Conservation (phyloP, 2,888 invertebrate species). For the Phengaris alcon region DNA sequence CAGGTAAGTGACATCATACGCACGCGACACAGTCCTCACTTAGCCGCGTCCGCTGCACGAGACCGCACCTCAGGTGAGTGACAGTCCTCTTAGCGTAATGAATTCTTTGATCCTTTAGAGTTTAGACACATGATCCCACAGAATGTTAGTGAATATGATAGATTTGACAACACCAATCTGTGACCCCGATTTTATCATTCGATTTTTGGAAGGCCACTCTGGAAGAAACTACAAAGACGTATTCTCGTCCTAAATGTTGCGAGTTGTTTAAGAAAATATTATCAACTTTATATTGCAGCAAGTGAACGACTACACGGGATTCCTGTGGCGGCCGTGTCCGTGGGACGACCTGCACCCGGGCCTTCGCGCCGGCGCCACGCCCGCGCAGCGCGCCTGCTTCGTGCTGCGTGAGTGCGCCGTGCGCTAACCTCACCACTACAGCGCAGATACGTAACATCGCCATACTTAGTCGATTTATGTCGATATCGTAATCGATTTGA, state of each 20-base stretch:
- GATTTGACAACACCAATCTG: too few relatives aligned
- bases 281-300: slow-evolving; percentile 45
- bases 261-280: not conserved
- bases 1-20: too few relatives aligned
- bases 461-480: not conserved
- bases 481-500: not conserved
- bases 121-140: too few relatives aligned
- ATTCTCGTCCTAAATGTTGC: not conserved
- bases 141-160: too few relatives aligned
- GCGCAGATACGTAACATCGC: not conserved
- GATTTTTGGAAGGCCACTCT: too few relatives aligned
- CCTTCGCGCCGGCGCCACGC: slow-evolving; percentile 47
- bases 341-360: slow-evolving; percentile 53
- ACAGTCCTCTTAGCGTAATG: not conserved
- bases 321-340: slow-evolving; percentile 50
- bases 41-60: not conserved
- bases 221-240: too few relatives aligned
- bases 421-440: slow-evolving; percentile 36
- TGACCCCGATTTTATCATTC: too few relatives aligned
- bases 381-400: slow-evolving; percentile 47
- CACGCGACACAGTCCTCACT: too few relatives aligned
- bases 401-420: slow-evolving; percentile 43
- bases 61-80: not conserved
- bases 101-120: too few relatives aligned
- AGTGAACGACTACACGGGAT: slow-evolving; percentile 52